Conservation (phyloP, 2,113 vertebrate species). For the Cacatua alba region DNA sequence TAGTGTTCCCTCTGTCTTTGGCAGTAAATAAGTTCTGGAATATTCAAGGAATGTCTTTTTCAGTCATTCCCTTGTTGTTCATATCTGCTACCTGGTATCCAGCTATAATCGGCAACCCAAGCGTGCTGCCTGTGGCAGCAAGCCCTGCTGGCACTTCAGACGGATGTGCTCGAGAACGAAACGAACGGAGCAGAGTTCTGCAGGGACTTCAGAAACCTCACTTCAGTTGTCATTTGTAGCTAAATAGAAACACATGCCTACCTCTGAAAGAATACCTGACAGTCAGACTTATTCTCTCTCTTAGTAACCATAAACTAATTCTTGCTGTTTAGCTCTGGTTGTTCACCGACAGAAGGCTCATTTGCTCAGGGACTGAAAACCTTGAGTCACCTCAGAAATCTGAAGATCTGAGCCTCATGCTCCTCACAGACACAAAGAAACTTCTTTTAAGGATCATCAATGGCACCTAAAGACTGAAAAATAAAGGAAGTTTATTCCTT, state of each 20-base stretch:
- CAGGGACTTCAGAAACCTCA: background rate
- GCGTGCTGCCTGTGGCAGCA: background rate
- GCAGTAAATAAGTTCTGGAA: constrained; percentile 8
- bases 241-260: background rate
- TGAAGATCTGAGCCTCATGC: background rate
- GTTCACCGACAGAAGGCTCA: background rate
- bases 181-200: background rate
- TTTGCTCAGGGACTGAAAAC: background rate
- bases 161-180: background rate
- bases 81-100: constrained; percentile 26
- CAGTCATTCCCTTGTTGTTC: constrained; percentile 13
- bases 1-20: background rate
- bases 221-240: background rate
- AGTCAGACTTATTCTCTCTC: background rate
- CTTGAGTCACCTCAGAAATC: background rate
- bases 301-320: background rate
- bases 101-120: constrained; percentile 20
- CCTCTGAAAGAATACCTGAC: background rate
- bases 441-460: background rate
- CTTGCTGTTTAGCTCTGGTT: background rate
- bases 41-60: background rate
- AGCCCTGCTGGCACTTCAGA: background rate
- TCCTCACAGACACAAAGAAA: background rate
- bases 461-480: background rate
- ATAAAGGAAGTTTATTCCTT: background rate